phyloP scores from a whole-genome alignment of 2,113 vertebrate species.

The Dasyprocta punctata region DNA sequence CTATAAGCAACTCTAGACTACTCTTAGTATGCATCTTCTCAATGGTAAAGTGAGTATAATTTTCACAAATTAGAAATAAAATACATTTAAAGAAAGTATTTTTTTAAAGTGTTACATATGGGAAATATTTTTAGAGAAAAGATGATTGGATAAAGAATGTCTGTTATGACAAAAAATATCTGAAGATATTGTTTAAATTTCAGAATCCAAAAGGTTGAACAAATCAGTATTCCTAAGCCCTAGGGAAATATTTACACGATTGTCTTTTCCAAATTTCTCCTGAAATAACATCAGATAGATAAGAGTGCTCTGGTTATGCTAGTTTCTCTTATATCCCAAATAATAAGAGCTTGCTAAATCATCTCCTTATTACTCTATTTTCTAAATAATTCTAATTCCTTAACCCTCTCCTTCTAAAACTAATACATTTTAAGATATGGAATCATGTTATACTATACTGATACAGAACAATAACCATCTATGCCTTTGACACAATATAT shows the following conservation, averaged over 20 bases:
- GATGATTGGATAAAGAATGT: background rate
- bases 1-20: background rate
- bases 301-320: background rate
- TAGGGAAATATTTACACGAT: background rate
- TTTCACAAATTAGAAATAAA: background rate
- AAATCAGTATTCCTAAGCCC: background rate
- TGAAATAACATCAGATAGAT: constrained; percentile 18
- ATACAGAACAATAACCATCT: background rate
- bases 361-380: background rate
- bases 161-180: background rate
- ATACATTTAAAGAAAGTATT: background rate
- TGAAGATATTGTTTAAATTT: background rate
- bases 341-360: background rate
- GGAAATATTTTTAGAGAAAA: background rate
- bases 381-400: constrained; percentile 21
- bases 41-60: background rate
- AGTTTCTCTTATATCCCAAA: background rate
- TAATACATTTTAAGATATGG: background rate
- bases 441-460: background rate
- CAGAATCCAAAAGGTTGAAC: background rate
- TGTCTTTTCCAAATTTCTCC: background rate
- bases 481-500: background rate
- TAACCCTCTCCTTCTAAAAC: background rate
- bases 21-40: background rate
- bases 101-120: background rate